Evolutionary conservation across 1,140 invertebrate genomes (phyloP).

Genomic region (Carposina sasakii): DNA sequence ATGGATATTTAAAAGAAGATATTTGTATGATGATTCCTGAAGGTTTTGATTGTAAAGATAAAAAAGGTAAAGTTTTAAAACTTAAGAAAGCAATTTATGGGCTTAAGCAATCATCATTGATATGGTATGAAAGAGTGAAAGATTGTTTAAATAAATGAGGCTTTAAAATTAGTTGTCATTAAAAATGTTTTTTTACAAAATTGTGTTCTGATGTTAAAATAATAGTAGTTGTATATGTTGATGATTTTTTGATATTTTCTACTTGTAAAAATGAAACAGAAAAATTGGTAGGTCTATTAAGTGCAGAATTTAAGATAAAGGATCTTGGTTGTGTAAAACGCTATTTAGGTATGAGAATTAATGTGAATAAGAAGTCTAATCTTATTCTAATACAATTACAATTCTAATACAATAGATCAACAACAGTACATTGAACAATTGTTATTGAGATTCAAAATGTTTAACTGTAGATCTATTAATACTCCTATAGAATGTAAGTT

Average conservation of each 20-base stretch:
- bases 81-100: conserved; percentile 22
- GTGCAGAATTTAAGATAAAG: not conserved
- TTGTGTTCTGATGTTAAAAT: conserved; percentile 12
- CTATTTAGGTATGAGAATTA: not conserved
- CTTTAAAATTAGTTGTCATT: conserved; percentile 25
- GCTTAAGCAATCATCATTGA: conserved; percentile 27
- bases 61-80: conserved; percentile 23
- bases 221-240: conserved; percentile 23
- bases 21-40: conserved; percentile 11
- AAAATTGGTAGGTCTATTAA: conserved; percentile 1
- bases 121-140: conserved; percentile 24
- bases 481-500: too few species aligned
- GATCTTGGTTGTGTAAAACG: not conserved
- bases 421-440: too few species aligned
- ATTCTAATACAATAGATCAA: too few species aligned
- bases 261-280: conserved; percentile 11
- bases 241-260: conserved; percentile 23
- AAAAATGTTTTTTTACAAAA: conserved; percentile 33
- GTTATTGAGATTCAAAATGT: too few species aligned
- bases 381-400: too few species aligned
- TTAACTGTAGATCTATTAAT: too few species aligned
- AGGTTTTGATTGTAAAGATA: conserved; percentile 29
- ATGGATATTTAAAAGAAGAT: conserved; percentile 13
- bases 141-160: conserved; percentile 20
- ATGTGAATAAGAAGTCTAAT: too few species aligned